phyloP scores from a whole-genome alignment of 2,113 vertebrate species.

The Hyperopisus bebe region DNA sequence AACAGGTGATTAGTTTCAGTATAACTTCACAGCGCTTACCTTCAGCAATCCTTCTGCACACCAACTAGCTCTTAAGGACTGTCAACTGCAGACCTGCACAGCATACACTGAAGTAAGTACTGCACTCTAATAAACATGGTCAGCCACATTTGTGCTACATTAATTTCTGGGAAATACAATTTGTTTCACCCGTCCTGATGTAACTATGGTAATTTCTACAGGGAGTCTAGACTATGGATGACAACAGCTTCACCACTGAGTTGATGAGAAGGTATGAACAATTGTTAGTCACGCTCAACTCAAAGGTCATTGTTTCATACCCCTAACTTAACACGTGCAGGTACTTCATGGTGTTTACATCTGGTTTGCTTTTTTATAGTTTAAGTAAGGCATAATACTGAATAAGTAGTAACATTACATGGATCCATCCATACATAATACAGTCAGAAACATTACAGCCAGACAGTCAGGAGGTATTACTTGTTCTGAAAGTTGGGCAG shows the following conservation, averaged over 20 bases:
- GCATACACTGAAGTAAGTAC: background rate
- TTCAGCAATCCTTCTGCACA: background rate
- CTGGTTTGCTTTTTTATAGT: background rate
- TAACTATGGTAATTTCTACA: background rate
- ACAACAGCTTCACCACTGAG: background rate
- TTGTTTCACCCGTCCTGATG: background rate
- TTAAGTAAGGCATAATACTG: background rate
- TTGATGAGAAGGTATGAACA: background rate
- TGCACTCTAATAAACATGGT: background rate
- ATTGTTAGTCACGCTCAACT: background rate
- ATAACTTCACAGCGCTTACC: background rate
- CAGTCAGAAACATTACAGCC: background rate
- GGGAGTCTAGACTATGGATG: background rate
- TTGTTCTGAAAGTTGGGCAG: background rate
- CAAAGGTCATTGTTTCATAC: background rate
- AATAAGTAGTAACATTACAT: too few species aligned
- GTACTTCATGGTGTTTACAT: background rate
- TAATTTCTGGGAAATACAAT: background rate
- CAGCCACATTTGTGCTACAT: background rate
- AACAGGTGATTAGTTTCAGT: background rate
- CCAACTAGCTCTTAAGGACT: background rate
- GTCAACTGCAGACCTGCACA: background rate
- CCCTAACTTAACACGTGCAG: background rate
- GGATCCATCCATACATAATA: too few species aligned
- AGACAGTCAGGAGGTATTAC: background rate